phyloP scores from a whole-genome alignment of 2,888 invertebrate species.

The Ochropleura leucogaster region DNA sequence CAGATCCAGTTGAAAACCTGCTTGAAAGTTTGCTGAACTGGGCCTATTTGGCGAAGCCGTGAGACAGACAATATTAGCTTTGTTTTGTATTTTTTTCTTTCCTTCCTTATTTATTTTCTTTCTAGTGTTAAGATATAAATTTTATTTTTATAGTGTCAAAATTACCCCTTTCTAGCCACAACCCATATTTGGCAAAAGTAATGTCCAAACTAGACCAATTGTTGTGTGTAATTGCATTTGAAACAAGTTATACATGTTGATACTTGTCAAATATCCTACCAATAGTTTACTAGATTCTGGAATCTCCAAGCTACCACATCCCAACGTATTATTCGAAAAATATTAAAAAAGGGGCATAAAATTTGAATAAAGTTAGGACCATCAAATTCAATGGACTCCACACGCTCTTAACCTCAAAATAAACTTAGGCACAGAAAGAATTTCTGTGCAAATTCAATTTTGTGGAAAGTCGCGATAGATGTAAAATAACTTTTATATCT shows the following conservation, averaged over 20 bases:
- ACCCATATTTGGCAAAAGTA: no score
- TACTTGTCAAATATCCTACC: not conserved
- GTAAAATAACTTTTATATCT: slow-evolving; percentile 60
- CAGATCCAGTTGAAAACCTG: no score
- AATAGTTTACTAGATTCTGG: not conserved
- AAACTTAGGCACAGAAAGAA: slow-evolving; percentile 43
- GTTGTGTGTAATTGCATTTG: no score
- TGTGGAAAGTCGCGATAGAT: slow-evolving; percentile 58
- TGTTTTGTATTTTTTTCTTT: no score
- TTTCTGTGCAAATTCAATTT: slow-evolving; percentile 59
- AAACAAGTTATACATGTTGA: not conserved
- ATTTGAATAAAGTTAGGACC: slow-evolving; percentile 34
- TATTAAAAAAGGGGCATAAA: slow-evolving; percentile 7
- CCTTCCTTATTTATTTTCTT: no score
- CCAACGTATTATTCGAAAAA: slow-evolving; percentile 6
- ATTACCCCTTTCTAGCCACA: not conserved
- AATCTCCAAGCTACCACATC: not conserved
- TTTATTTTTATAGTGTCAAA: no score
- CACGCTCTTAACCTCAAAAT: slow-evolving; percentile 47
- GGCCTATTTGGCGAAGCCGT: no score
- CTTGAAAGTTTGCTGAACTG: no score
- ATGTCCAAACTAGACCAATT: no score
- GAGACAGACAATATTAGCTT: no score
- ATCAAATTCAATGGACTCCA: slow-evolving; percentile 48
- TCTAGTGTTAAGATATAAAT: no score